Base-by-base conservation (phyloP, 2,888 invertebrate species). In the Andrena camellia region DNA sequence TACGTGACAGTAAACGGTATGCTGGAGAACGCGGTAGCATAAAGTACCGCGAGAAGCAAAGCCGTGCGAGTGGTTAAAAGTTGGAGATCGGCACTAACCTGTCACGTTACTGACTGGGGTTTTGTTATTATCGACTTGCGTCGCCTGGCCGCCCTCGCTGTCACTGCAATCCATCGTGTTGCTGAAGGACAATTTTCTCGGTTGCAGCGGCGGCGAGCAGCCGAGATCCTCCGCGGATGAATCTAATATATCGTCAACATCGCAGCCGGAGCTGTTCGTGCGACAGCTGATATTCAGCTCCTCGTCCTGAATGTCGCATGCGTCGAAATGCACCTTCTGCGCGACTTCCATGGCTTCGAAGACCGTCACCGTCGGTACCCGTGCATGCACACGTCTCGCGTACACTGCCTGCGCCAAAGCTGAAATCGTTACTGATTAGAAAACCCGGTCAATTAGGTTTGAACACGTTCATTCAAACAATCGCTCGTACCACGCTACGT, bases 241-340 rank as follows among this genome's bases (percentile, higher is more conserved):
- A 91, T 96, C 96, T 90, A 95, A 96, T 33, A 95, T 94, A 92
- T 96, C 96, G 92, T 96, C 96, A 94, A 96, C 95, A 93, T 96
- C 96, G 94, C 96, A 95, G 86, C 95, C 95, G 78, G 96, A 96
- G 88, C 95, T 95, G 77, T 90, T 92, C 20, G 91, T 92, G 54
- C 92, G 93, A 90, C 92, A 92, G 94, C 95, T 96, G 89, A 95
- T 95, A 82, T 95, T 95, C 87, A 95, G 93, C 93, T 95, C 95
- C 82, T 95, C 95, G 80, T 95, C 95, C 85, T 92, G 93, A 80
- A 93, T 91, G 84, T 93, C 93, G 87, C 92, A 92, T 50, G 91
- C 92, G 85, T 93, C 92, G 84, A 93, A 93, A 89, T 93, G 91
- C 85, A 93, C 86, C 87, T 93, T 94, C 74, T 92, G 94, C 68